These are phyloP conservation scores for Xanthorhoe spadicearia DNA, from an alignment of 2,888 invertebrate genomes.

Conservation along the genomic window DNA sequence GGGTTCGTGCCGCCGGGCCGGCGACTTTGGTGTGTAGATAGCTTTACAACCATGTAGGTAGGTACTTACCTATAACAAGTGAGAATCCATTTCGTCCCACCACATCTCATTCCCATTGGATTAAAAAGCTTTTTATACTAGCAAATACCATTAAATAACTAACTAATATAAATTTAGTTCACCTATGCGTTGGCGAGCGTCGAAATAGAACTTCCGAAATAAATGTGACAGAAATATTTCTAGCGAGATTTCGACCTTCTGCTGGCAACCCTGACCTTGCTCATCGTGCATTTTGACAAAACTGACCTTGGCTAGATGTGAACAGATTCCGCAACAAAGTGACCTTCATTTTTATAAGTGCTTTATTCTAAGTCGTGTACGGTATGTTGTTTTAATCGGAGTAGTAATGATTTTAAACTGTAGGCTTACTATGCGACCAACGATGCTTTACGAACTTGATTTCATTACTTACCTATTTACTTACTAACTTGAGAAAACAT, in stretches of 20 bases:
- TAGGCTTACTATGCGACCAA: neutral
- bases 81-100: no score
- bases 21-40: no score
- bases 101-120: no score
- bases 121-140: neutral
- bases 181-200: constrained; percentile 35
- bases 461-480: no score
- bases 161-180: constrained; percentile 23
- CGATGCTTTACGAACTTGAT: no score
- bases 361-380: constrained; percentile 12
- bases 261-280: constrained; percentile 51
- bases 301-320: constrained; percentile 44
- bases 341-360: constrained; percentile 39
- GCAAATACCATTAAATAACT: constrained; percentile 9
- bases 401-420: neutral
- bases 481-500: no score
- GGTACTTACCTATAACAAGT: no score
- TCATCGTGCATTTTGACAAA: constrained; percentile 50
- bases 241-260: constrained; percentile 37
- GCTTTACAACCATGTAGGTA: no score
- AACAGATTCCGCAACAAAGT: constrained; percentile 38
- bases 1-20: no score
- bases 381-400: neutral
- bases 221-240: constrained; percentile 34
- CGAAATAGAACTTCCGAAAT: constrained; percentile 38